A percentile compares a stretch with the other conserved stretches of the same genome.
phyloP scores from a whole-genome alignment of 1,140 invertebrate species.

The Scaptomyza pallida region DNA sequence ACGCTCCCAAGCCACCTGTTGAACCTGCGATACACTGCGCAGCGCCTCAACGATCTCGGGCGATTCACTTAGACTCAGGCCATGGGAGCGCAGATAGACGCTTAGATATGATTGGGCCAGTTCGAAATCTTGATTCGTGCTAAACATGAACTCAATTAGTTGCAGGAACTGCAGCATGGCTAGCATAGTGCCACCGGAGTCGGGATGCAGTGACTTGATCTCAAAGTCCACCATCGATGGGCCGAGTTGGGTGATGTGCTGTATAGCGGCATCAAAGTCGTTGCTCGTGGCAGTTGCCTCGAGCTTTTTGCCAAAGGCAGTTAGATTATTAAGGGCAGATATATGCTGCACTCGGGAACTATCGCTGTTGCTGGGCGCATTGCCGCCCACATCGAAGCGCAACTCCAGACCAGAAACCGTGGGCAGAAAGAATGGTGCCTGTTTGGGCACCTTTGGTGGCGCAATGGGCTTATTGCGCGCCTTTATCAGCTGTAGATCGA shows the following conservation, averaged over 20 bases:
- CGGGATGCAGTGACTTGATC: conserved; percentile 91
- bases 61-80: conserved; percentile 86
- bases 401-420: conserved; percentile 93
- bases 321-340: conserved; percentile 87
- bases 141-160: conserved; percentile 89
- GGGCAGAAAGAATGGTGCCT: conserved; percentile 97
- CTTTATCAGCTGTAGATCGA: conserved; percentile 95
- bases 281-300: conserved; percentile 79
- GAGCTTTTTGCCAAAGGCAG: conserved; percentile 88
- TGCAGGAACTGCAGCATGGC: conserved; percentile 92
- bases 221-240: conserved; percentile 96
- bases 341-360: conserved; percentile 85
- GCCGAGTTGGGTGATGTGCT: conserved; percentile 91
- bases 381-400: conserved; percentile 90
- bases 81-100: conserved; percentile 95
- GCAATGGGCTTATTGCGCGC: conserved; percentile 96
- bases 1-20: conserved; percentile 87
- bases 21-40: conserved; percentile 86
- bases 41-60: conserved; percentile 86
- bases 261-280: conserved; percentile 86
- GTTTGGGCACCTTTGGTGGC: conserved; percentile 91
- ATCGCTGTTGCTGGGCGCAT: conserved; percentile 83
- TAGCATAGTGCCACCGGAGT: conserved; percentile 88
- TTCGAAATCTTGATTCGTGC: conserved; percentile 94
- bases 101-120: conserved; percentile 96